Evolutionary conservation across 2,888 invertebrate genomes (phyloP).

Genomic region (Eubasilissa splendida): DNA sequence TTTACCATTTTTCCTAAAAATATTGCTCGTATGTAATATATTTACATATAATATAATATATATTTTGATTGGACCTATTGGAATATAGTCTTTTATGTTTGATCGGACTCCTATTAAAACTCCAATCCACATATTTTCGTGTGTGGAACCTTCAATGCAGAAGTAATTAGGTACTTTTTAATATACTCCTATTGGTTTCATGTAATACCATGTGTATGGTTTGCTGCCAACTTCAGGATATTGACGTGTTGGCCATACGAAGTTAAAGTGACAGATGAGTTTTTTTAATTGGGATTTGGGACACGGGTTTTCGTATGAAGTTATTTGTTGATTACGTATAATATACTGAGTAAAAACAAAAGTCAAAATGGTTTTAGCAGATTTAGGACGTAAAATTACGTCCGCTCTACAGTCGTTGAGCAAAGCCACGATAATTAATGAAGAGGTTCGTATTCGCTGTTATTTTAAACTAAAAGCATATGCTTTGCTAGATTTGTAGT

Average conservation of each 20-base stretch:
- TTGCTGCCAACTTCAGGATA: constrained; percentile 44
- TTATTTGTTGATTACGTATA: constrained; percentile 11
- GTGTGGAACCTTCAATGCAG: background rate
- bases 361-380: constrained; percentile 97
- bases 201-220: background rate
- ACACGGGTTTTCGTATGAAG: constrained; percentile 37
- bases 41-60: too few relatives aligned
- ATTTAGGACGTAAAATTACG: constrained; percentile 99
- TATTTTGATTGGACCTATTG: too few relatives aligned
- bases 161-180: background rate
- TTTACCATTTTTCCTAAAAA: too few relatives aligned
- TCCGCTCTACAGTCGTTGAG: constrained; percentile 97
- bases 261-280: constrained; percentile 46
- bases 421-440: constrained; percentile 98
- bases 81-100: too few relatives aligned
- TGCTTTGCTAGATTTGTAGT: constrained; percentile 57
- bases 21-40: too few relatives aligned
- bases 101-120: too few relatives aligned
- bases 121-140: background rate
- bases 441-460: constrained; percentile 80
- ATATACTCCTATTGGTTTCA: background rate
- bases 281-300: constrained; percentile 18
- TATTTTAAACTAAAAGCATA: constrained; percentile 58
- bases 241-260: constrained; percentile 54
- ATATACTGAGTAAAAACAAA: constrained; percentile 32